These are phyloP conservation scores for Montipora cactus DNA, from an alignment of 64 coral and sea anemone genomes.

Conservation along the genomic window DNA sequence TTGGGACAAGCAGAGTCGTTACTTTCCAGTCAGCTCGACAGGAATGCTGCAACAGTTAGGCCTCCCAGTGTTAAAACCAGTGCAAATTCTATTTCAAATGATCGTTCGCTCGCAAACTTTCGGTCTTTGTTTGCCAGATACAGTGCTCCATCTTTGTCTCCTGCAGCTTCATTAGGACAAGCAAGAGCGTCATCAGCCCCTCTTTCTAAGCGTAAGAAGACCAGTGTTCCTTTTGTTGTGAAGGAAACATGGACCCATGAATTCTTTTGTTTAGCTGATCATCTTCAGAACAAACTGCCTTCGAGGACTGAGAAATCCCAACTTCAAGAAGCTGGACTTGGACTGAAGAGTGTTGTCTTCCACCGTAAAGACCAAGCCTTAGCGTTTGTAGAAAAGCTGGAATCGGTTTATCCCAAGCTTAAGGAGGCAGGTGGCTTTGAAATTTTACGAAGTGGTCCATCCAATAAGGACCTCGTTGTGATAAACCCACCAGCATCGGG, in stretches of 20 bases:
- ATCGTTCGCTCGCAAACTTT: too few species aligned
- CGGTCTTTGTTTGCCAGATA: too few species aligned
- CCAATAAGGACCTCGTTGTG: conserved; percentile 24
- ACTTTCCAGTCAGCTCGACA: not conserved
- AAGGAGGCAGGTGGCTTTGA: conserved; percentile 28
- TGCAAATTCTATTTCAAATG: too few species aligned
- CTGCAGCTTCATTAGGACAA: conserved; percentile 12
- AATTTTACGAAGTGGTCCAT: conserved; percentile 18
- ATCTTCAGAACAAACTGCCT: not conserved
- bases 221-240: not conserved
- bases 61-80: too few species aligned
- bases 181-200: not conserved
- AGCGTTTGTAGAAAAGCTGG: not conserved
- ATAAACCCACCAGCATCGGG: conserved; percentile 30
- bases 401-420: conserved; percentile 9
- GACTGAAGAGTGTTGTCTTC: conserved; percentile 35
- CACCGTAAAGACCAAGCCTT: conserved; percentile 12
- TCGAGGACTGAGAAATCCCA: conserved; percentile 7
- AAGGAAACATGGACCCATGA: conserved; percentile 8
- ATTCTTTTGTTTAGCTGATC: not conserved
- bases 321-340: conserved; percentile 41
- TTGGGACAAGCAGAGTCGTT: conserved; percentile 29
- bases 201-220: not conserved
- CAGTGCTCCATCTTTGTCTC: not conserved
- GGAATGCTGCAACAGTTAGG: not conserved